Evolutionary conservation across 35 echinoderm and acorn worm genomes (phyloP).

Genomic region (Ophioderma brevispina): DNA sequence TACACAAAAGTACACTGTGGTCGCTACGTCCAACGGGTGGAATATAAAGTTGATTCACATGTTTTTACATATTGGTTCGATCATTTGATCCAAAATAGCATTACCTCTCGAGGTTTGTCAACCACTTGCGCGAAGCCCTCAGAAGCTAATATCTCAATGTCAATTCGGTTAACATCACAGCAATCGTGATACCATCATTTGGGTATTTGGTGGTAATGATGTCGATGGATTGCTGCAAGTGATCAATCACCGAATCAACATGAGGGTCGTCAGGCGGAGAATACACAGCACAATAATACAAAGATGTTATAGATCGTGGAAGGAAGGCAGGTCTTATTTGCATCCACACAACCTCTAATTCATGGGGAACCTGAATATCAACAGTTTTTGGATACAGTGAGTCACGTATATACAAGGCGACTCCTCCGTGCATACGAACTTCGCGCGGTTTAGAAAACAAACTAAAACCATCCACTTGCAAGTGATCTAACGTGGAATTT

Average conservation of each 20-base stretch:
- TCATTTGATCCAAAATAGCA: slow-evolving; percentile 38
- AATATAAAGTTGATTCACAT: background rate
- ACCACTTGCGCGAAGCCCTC: slow-evolving; percentile 1
- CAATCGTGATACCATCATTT: slow-evolving; percentile 22
- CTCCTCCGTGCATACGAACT: too few species aligned
- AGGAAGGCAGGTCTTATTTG: slow-evolving; percentile 35
- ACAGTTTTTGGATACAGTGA: slow-evolving; percentile 3
- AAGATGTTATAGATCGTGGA: slow-evolving; percentile 24
- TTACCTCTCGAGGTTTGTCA: slow-evolving; percentile 16
- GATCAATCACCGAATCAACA: background rate
- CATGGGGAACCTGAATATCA: background rate
- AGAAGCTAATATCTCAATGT: slow-evolving; percentile 10
- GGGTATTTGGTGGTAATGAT: slow-evolving; percentile 40
- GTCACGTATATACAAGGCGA: background rate
- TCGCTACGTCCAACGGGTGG: slow-evolving; percentile 37
- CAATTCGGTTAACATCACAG: slow-evolving; percentile 33
- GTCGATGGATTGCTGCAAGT: slow-evolving; percentile 22
- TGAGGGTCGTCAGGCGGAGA: background rate
- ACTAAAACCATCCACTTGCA: too few species aligned
- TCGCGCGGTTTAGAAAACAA: too few species aligned
- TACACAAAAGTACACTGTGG: slow-evolving; percentile 14
- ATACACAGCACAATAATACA: slow-evolving; percentile 21
- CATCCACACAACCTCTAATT: slow-evolving; percentile 42
- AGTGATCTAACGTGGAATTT: too few species aligned
- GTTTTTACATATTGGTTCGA: slow-evolving; percentile 11